phyloP scores from a whole-genome alignment of 2,888 invertebrate species.

The Tetropium fuscum region DNA sequence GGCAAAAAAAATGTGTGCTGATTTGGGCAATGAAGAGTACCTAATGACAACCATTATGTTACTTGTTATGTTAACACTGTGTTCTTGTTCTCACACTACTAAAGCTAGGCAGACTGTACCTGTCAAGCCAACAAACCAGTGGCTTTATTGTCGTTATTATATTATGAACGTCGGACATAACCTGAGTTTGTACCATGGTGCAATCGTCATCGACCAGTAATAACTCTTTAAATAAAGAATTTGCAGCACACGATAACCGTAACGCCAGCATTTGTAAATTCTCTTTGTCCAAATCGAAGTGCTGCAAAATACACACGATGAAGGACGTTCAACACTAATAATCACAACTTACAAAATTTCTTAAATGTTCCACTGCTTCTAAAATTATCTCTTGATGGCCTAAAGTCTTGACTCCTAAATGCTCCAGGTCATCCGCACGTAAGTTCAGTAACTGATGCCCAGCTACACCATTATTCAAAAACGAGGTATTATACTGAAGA shows the following conservation, averaged over 20 bases:
- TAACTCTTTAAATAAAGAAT: conserved; percentile 80
- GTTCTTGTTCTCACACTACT: too few species aligned
- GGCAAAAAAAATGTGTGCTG: too few species aligned
- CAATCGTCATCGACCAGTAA: conserved; percentile 67
- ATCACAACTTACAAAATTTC: conserved; percentile 81
- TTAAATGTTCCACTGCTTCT: conserved; percentile 90
- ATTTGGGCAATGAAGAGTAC: too few species aligned
- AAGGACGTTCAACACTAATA: not conserved
- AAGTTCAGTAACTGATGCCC: conserved; percentile 87
- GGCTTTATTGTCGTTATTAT: conserved; percentile 88
- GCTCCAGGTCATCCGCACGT: conserved; percentile 89
- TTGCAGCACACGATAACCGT: conserved; percentile 85
- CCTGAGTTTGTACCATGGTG: conserved; percentile 79
- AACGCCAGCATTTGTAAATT: conserved; percentile 91
- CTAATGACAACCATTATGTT: too few species aligned
- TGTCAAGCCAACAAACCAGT: conserved; percentile 91
- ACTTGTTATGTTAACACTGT: too few species aligned
- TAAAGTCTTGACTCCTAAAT: conserved; percentile 85
- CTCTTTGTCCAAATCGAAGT: conserved; percentile 91
- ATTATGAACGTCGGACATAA: conserved; percentile 87
- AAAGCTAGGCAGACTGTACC: too few species aligned
- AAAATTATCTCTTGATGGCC: conserved; percentile 95
- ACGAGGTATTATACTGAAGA: conserved; percentile 79
- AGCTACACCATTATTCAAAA: conserved; percentile 84
- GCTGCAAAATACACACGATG: conserved; percentile 69